These are phyloP conservation scores for Dromaius novaehollandiae DNA, from an alignment of 2,113 vertebrate species.

Conservation along the genomic window DNA sequence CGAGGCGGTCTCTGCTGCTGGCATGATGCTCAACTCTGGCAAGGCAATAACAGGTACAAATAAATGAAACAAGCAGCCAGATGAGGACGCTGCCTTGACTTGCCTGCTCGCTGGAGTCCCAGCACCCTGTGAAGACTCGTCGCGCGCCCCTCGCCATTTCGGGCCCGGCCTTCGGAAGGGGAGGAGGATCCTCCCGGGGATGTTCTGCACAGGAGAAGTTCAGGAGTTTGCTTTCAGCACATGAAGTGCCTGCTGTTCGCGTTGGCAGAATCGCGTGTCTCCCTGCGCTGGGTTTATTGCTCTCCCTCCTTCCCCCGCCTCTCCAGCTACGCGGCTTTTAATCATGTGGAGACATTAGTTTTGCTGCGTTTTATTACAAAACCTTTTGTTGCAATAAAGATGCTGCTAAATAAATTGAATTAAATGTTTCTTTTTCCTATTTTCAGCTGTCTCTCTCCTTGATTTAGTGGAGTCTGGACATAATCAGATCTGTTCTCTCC, in stretches of 20 bases:
- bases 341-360: conserved; percentile 76
- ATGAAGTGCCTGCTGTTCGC: conserved; percentile 79
- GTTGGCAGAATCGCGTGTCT: conserved; percentile 74
- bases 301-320: conserved; percentile 29
- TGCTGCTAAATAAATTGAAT: conserved; percentile 77
- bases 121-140: neutral
- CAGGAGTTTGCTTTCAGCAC: conserved; percentile 74
- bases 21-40: neutral
- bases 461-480: neutral
- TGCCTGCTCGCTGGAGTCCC: conserved; percentile 25
- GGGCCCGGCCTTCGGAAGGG: neutral
- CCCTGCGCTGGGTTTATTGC: conserved; percentile 69
- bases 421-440: conserved; percentile 15
- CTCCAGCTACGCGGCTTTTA: conserved; percentile 72
- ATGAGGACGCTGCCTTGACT: neutral
- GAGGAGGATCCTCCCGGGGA: neutral
- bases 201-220: conserved; percentile 66
- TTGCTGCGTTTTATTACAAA: conserved; percentile 75
- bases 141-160: neutral
- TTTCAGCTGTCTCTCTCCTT: conserved; percentile 26
- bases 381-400: conserved; percentile 81
- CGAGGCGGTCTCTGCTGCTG: neutral
- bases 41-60: neutral
- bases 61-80: neutral
- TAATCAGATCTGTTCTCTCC: neutral